Percentiles rank a stretch among this genome's conserved stretches.
These are phyloP conservation scores for Ctenodactylus gundi DNA, from an alignment of 2,113 vertebrate genomes.

Conservation along the genomic window DNA sequence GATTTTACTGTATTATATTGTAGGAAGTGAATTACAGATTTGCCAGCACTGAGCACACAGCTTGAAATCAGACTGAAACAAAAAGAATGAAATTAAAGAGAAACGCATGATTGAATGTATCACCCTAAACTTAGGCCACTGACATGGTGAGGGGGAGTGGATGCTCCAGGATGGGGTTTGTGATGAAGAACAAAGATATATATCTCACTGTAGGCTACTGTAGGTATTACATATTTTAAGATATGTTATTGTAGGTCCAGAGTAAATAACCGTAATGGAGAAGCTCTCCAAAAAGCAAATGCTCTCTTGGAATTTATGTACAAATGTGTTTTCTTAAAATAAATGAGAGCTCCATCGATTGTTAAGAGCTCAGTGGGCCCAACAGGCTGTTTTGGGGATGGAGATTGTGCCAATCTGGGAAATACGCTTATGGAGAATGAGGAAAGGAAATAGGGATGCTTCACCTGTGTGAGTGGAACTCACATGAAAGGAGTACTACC, in stretches of 20 bases:
- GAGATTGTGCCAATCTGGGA: neutral
- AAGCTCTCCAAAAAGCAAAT: slow-evolving; percentile 13
- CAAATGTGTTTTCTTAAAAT: neutral
- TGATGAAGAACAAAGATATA: neutral
- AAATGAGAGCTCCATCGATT: neutral
- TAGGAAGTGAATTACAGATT: neutral
- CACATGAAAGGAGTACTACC: neutral
- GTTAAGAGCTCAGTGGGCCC: neutral
- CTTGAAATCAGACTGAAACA: neutral
- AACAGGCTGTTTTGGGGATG: neutral
- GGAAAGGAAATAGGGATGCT: neutral
- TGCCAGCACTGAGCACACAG: neutral
- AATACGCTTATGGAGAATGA: neutral
- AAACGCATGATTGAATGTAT: neutral
- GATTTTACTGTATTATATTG: neutral
- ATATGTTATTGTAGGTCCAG: neutral
- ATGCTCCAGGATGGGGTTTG: neutral
- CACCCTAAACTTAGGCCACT: neutral
- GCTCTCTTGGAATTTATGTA: neutral
- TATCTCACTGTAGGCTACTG: neutral
- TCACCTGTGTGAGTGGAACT: neutral
- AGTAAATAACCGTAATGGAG: slow-evolving; percentile 24
- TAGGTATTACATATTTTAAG: neutral
- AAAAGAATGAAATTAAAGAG: slow-evolving; percentile 6
- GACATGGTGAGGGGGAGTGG: neutral